Evolutionary conservation across 2,888 invertebrate species (phyloP).

Genomic region (Megamerina dolium): DNA sequence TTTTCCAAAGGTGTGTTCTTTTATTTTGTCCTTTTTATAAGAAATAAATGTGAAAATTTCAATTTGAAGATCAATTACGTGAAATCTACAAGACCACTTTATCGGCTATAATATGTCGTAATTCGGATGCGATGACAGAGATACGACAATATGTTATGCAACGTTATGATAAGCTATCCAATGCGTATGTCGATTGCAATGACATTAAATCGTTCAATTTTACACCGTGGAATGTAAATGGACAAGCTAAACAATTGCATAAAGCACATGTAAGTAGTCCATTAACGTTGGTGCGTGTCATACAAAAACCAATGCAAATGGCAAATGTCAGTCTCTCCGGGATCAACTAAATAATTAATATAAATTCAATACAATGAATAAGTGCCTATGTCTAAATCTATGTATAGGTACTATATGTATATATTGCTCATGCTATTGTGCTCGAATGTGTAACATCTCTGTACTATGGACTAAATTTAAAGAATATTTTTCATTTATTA

Average conservation of each 20-base stretch:
- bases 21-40: background rate
- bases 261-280: slow-evolving; percentile 23
- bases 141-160: slow-evolving; percentile 69
- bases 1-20: slow-evolving; percentile 59
- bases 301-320: too few species aligned
- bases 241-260: slow-evolving; percentile 23
- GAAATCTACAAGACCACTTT: slow-evolving; percentile 74
- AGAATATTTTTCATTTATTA: too few species aligned
- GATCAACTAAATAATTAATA: too few species aligned
- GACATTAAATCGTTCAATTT: slow-evolving; percentile 57
- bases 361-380: too few species aligned
- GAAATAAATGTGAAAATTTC: background rate
- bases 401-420: too few species aligned
- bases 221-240: slow-evolving; percentile 51
- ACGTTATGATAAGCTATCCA: slow-evolving; percentile 51
- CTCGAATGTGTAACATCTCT: too few species aligned
- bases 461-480: too few species aligned
- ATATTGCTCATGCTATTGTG: too few species aligned
- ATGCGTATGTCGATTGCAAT: slow-evolving; percentile 60
- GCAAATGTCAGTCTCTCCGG: too few species aligned
- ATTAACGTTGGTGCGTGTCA: slow-evolving; percentile 27
- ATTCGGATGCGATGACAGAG: slow-evolving; percentile 60
- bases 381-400: background rate
- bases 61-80: slow-evolving; percentile 61
- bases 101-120: slow-evolving; percentile 70